Percentiles rank a stretch among this genome's conserved stretches.
Conservation (phyloP, 2,888 invertebrate species). For the Slavum lentiscoides region DNA sequence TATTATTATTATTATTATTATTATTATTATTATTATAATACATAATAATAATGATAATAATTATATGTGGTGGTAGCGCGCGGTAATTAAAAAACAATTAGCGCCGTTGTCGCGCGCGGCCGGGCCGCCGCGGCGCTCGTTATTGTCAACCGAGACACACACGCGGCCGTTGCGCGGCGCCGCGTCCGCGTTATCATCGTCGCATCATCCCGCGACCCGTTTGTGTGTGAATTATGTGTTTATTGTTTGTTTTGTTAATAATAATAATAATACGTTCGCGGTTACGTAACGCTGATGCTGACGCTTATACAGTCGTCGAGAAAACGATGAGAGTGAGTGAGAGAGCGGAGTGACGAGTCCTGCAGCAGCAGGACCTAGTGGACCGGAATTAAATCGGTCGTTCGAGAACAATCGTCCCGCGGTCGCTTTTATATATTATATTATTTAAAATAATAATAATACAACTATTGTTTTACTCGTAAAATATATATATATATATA, state of each 20-base stretch:
- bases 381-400: conserved; percentile 35
- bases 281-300: not conserved
- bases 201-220: conserved; percentile 34
- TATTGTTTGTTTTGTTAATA: conserved; percentile 42
- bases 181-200: conserved; percentile 41
- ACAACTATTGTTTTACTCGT: conserved; percentile 8
- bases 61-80: not conserved
- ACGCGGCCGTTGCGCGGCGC: not conserved
- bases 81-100: conserved; percentile 49
- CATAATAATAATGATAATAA: no score
- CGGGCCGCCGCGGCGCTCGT: not conserved
- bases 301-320: no score
- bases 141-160: conserved; percentile 30
- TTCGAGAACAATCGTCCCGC: conserved; percentile 6
- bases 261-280: not conserved
- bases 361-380: conserved; percentile 12
- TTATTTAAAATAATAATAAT: conserved; percentile 5
- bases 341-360: no score
- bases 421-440: conserved; percentile 19
- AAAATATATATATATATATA: not conserved
- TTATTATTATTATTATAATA: no score
- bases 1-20: no score
- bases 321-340: not conserved
- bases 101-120: conserved; percentile 13
- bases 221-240: conserved; percentile 47